These are phyloP conservation scores for Eristalis pertinax DNA, from an alignment of 2,888 invertebrate genomes.

Conservation along the genomic window DNA sequence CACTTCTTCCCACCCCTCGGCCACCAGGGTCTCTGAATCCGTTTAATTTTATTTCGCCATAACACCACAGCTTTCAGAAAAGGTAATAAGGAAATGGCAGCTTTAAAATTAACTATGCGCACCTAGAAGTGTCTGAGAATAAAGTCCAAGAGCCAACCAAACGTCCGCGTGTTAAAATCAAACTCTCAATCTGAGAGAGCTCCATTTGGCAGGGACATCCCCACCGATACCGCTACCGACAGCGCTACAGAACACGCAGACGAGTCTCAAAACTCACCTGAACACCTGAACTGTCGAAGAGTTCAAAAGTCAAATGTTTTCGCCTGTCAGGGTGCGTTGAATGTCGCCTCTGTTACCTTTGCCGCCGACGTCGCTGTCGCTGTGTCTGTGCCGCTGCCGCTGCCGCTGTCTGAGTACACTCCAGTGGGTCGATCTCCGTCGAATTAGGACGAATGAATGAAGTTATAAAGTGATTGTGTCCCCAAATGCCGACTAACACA, in stretches of 20 bases:
- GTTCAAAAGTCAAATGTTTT: conserved; percentile 58
- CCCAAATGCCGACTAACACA: conserved; percentile 3
- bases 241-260: background rate
- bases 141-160: background rate
- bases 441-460: conserved; percentile 8
- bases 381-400: background rate
- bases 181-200: background rate
- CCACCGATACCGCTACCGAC: background rate
- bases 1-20: background rate
- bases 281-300: conserved; percentile 46
- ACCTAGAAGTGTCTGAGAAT: background rate
- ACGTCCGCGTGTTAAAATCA: background rate
- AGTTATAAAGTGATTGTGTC: conserved; percentile 30
- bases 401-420: background rate
- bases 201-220: background rate
- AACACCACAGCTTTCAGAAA: conserved; percentile 7
- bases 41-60: conserved; percentile 19
- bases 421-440: conserved; percentile 2
- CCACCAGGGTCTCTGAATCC: background rate
- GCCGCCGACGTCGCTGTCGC: background rate
- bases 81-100: conserved; percentile 33
- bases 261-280: conserved; percentile 8
- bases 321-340: background rate
- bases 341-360: background rate
- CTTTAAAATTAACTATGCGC: conserved; percentile 27